Evolutionary conservation across 2,797 vertebrate genomes (phyloP), one percentile per base, ranked within the genome.

Genomic region (Bufotes viridis): DNA sequence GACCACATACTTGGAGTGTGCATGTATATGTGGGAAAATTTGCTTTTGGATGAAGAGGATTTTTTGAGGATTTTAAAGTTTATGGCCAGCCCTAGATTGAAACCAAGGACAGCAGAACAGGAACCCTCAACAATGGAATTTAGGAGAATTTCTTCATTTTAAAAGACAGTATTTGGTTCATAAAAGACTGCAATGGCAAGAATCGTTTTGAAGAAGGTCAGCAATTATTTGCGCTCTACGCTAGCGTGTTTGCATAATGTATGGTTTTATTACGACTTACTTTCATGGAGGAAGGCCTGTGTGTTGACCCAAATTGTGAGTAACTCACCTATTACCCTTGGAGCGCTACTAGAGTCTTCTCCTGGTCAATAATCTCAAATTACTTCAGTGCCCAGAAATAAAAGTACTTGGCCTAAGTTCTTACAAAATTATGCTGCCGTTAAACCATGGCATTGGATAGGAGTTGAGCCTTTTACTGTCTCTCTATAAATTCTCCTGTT

Each of bases 401-500:
- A 69, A 87, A 87, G 42, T 51, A 65, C 69, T 60, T 76, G 86
- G 80, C 70, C 70, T 65, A 65, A 76, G 70, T 74, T 82, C 58
- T 72, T 72, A 67, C 51, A 58, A 86, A 86, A 80, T 80, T 57
- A 80, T 65, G 69, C 86, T 72, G n/a, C 55, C 42, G 29, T 87
- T 67, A 82, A 78, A 65, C 86, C 80, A 76, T 67, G 60, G 69
- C 80, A 78, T 67, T 75, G 72, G 70, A 82, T 63, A 65, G 60
- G 26, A 55, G 74, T 75, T 82, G 75, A 87, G 55, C 80, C 57
- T 87, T 82, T 83, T 53, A 84, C 87, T 70, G n/a, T 69, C 63
- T 82, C 29, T 58, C 53, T 22, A 88, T 88, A 84, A 84, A 88
- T 88, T 88, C 74, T 69, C 49, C 26, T 22, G 90, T 90, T 91